A percentile compares a stretch with the other conserved stretches of the same genome.
Evolutionary conservation across 2,113 vertebrate genomes (phyloP).

Genomic region (Andinoacara biseriatus): DNA sequence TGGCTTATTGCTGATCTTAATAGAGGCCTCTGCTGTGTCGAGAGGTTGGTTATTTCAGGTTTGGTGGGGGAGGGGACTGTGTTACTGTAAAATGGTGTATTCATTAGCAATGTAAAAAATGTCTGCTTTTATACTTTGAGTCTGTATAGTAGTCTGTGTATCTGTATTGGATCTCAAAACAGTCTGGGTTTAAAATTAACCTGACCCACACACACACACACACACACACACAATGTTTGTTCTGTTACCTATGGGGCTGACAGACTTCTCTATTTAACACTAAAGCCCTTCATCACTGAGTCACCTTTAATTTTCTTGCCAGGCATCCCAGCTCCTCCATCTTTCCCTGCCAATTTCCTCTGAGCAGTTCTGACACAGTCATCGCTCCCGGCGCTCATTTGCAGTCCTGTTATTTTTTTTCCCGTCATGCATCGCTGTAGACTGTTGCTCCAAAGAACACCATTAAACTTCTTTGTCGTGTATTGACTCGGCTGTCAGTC

Average conservation of each 20-base stretch:
- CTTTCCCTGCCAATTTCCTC: conserved; percentile 42
- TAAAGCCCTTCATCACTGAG: conserved; percentile 13
- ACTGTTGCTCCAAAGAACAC: conserved; percentile 39
- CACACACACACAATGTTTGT: neutral
- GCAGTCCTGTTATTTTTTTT: neutral
- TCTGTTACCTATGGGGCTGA: neutral
- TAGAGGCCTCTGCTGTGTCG: neutral
- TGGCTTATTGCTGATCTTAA: neutral
- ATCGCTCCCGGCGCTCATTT: conserved; percentile 22
- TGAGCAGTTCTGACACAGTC: conserved; percentile 45
- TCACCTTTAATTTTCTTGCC: conserved; percentile 23
- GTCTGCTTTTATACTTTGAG: conserved; percentile 36
- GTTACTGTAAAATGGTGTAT: neutral
- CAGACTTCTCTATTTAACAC: conserved; percentile 33
- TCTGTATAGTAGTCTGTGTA: neutral
- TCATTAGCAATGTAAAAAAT: conserved; percentile 34
- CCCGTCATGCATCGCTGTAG: conserved; percentile 56
- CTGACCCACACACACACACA: neutral
- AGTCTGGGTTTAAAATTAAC: neutral
- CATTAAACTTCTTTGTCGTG: conserved; percentile 68
- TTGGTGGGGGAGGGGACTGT: neutral
- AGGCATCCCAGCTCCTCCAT: conserved; percentile 19
- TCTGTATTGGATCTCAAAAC: conserved; percentile 2
- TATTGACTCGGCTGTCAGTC: conserved; percentile 58
- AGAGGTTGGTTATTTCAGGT: neutral